These are phyloP conservation scores for Mus minutoides DNA, from an alignment of 2,797 vertebrate genomes.

Conservation along the genomic window DNA sequence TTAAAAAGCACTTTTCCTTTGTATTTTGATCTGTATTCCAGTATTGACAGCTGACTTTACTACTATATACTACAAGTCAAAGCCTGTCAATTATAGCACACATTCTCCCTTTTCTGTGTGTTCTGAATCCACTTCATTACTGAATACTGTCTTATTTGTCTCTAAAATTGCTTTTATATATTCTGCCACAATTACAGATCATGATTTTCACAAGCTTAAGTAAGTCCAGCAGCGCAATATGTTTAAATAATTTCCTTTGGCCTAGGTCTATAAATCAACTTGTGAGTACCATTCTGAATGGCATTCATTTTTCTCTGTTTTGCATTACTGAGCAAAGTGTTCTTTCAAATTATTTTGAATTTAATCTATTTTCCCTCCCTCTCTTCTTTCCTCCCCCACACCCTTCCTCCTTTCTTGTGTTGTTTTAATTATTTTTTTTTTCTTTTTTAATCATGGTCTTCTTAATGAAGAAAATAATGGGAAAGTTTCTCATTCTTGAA, in stretches of 20 bases:
- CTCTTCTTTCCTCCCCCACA: neutral
- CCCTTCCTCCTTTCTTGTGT: neutral
- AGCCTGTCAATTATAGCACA: rapidly evolving
- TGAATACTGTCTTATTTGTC: neutral
- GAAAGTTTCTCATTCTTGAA: neutral
- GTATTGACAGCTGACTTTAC: neutral
- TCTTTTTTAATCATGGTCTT: neutral
- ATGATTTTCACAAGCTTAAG: neutral
- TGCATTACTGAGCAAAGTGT: neutral
- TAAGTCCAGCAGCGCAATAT: neutral
- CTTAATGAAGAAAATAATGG: neutral
- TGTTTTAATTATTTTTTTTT: neutral
- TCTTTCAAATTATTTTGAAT: neutral
- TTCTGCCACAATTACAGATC: neutral
- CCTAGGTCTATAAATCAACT: neutral
- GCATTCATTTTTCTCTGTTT: neutral
- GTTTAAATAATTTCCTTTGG: neutral
- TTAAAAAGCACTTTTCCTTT: no score
- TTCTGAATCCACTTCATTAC: neutral
- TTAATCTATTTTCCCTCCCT: neutral
- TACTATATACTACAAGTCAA: neutral
- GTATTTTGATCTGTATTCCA: neutral
- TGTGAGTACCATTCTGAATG: neutral
- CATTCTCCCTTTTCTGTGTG: neutral
- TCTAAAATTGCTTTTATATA: neutral